Conservation (phyloP, 2,888 invertebrate genomes). For the Drosophila ezoana region DNA sequence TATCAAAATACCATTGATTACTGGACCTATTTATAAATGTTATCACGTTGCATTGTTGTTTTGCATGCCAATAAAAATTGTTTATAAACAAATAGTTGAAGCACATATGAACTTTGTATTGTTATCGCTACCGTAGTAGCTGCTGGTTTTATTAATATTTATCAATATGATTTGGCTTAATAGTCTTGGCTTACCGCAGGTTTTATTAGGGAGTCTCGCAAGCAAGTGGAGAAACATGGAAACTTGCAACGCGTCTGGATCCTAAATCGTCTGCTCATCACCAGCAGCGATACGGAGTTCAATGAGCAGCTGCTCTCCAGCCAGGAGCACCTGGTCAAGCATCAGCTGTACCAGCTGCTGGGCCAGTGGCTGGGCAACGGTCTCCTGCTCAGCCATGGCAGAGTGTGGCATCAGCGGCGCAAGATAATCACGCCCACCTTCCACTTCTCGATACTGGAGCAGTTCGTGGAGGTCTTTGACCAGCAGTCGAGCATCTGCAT, state of each 20-base stretch:
- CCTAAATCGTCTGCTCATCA: slow-evolving; percentile 84
- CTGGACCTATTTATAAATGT: neutral
- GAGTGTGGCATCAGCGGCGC: slow-evolving; percentile 88
- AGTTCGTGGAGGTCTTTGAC: slow-evolving; percentile 90
- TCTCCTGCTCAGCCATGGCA: slow-evolving; percentile 78
- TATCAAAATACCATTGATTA: neutral
- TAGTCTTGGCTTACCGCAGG: slow-evolving; percentile 24
- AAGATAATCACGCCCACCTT: slow-evolving; percentile 92
- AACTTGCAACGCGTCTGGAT: slow-evolving; percentile 82
- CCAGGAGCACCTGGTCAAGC: slow-evolving; percentile 77
- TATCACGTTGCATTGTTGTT: neutral
- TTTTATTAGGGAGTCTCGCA: slow-evolving; percentile 45
- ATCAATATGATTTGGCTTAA: neutral
- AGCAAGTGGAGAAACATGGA: slow-evolving; percentile 78
- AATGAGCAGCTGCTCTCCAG: slow-evolving; percentile 84
- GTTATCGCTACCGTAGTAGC: neutral
- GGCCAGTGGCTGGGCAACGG: slow-evolving; percentile 82
- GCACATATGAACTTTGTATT: neutral
- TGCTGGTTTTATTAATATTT: neutral
- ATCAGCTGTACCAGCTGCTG: slow-evolving; percentile 73
- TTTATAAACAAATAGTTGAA: neutral
- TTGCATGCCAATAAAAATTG: neutral
- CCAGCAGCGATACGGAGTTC: slow-evolving; percentile 84
- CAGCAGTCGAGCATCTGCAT: slow-evolving; percentile 87
- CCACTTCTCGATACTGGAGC: slow-evolving; percentile 91